A percentile compares a stretch with the other conserved stretches of the same genome.
Conservation (phyloP, 92 coral and sea anemone genomes). For the Bergia sp. region DNA sequence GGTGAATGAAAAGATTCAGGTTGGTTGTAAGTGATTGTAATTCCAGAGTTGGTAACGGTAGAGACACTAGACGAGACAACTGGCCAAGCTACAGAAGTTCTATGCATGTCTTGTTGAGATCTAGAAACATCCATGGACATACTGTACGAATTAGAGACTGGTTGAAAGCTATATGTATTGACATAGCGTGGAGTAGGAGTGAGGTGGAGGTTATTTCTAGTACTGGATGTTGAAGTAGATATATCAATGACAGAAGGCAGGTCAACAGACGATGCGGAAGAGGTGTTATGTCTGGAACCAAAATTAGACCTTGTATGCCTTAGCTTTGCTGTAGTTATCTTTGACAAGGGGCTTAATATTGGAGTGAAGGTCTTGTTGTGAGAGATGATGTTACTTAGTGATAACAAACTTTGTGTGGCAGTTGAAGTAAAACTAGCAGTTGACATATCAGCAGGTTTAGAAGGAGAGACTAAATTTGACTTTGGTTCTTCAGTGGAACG, state of each 20-base stretch:
- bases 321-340: not conserved
- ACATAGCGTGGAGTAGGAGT: too few species aligned
- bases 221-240: too few species aligned
- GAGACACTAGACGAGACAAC: not conserved
- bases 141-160: too few species aligned
- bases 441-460: not conserved
- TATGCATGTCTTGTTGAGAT: not conserved
- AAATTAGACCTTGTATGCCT: not conserved
- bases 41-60: not conserved
- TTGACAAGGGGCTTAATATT: not conserved
- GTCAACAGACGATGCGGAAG: not conserved
- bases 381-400: not conserved
- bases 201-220: too few species aligned
- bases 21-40: too few species aligned
- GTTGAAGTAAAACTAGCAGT: not conserved
- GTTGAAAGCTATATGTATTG: too few species aligned
- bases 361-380: not conserved
- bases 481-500: not conserved
- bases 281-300: not conserved
- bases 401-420: constrained; percentile 19
- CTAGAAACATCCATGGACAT: not conserved
- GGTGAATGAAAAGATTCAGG: not conserved
- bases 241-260: too few species aligned
- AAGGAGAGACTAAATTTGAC: constrained; percentile 8
- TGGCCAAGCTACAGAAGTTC: not conserved